Percentiles rank a stretch among this genome's conserved stretches.
Evolutionary conservation across 2,797 vertebrate species (phyloP).

Genomic region (Hydrophis major): DNA sequence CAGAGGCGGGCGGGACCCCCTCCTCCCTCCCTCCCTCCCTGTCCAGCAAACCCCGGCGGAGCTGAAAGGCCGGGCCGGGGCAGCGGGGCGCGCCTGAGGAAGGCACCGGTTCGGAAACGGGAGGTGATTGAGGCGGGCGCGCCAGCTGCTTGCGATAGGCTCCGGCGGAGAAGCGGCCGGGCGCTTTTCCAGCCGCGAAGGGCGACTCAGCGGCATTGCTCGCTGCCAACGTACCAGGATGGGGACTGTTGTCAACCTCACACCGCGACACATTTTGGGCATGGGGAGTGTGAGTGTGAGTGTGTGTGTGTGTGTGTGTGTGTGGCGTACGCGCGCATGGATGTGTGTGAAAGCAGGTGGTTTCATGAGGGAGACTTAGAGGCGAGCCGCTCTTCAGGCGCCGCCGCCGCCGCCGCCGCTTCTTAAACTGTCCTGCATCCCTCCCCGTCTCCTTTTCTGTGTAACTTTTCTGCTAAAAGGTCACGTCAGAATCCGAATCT

Average conservation of each 20-base stretch:
- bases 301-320: not conserved
- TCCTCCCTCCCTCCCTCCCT: too few relatives aligned
- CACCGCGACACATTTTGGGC: not conserved
- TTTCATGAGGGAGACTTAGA: fast-evolving
- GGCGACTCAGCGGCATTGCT: not conserved
- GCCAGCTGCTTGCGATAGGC: not conserved
- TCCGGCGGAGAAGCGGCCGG: not conserved
- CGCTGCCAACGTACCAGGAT: not conserved
- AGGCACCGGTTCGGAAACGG: not conserved
- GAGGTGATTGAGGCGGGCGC: not conserved
- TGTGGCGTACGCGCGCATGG: too few relatives aligned
- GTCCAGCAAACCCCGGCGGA: not conserved
- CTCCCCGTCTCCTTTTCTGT: not conserved
- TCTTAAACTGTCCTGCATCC: not conserved
- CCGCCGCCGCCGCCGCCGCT: not conserved
- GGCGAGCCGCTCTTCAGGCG: not conserved
- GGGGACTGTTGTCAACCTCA: not conserved
- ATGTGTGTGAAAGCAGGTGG: not conserved
- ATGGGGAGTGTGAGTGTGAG: too few relatives aligned
- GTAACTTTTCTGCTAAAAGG: not conserved
- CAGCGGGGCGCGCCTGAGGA: not conserved
- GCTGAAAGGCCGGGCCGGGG: not conserved
- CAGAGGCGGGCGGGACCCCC: not conserved
- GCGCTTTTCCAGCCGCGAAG: not conserved
- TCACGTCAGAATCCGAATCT: not conserved